Evolutionary conservation across 2,113 vertebrate species (phyloP).

Genomic region (Tretioscincus oriximinensis): DNA sequence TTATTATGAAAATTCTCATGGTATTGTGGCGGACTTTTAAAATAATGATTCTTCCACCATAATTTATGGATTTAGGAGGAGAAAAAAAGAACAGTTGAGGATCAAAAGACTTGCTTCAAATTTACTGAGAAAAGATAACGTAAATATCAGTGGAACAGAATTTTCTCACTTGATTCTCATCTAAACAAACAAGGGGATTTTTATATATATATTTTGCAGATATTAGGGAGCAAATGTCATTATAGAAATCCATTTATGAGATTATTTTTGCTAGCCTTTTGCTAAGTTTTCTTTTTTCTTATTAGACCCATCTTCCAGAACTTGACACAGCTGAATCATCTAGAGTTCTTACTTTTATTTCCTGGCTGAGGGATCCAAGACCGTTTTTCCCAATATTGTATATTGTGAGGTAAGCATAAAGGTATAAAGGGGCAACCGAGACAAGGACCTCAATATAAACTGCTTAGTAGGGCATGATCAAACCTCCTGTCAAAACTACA

Average conservation of each 20-base stretch:
- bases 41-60: background rate
- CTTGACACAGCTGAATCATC: conserved; percentile 90
- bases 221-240: background rate
- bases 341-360: conserved; percentile 83
- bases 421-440: background rate
- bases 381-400: conserved; percentile 89
- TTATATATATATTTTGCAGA: background rate
- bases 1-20: background rate
- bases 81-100: background rate
- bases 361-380: conserved; percentile 92
- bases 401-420: conserved; percentile 83
- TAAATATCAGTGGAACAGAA: background rate
- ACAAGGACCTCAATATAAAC: background rate
- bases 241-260: background rate
- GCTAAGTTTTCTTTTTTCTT: conserved; percentile 40
- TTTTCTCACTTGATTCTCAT: background rate
- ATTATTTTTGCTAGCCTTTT: background rate
- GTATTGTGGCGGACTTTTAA: background rate
- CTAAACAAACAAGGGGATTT: background rate
- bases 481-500: background rate
- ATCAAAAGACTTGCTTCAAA: background rate
- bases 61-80: background rate
- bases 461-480: background rate
- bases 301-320: conserved; percentile 88
- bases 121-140: background rate